Base-by-base conservation (phyloP, 2,888 invertebrate genomes). In the Phrixothrix hirtus region DNA sequence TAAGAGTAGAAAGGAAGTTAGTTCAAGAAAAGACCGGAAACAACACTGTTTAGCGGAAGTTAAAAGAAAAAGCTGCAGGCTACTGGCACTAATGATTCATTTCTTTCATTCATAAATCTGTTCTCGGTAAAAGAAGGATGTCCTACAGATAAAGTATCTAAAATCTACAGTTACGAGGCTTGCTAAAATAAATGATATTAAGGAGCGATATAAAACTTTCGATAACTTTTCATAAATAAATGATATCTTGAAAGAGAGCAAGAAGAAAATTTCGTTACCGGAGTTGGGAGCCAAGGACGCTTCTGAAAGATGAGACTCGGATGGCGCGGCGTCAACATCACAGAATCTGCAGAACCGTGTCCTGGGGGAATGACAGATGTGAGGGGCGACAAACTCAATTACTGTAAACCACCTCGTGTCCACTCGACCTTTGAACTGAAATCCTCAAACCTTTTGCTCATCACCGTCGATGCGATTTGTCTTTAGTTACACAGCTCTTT, bases 351-450 rank as follows among this genome's bases (percentile, higher is more conserved):
- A 42, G 41, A 50, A 48, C 49, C 46, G 32, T 47, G 55, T 65
- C 68, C 66, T 62, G 50, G 41, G 67, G 68, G 67, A 65, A 60
- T 60, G 66, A 65, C 68, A 61, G 66, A 68, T 65, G 64, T 65
- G 52, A 61, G 58, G 46, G 47, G 66, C 65, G 67, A 68, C 69
- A 68, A 69, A 70, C 69, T 70, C 69, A 65, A 69, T 69, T 70
- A 69, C 68, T 63, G 64, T 67, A 69, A 68, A 69, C 70, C 69
- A 69, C 67, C 66, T 67, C 66, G 65, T 68, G 71, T 68, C 70
- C 66, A 62, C 66, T 62, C 56, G 66, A 68, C 71, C 70, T 68
- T 68, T 68, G 69, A 69, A 68, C 67, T 63, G 60, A 52, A 61
- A 50, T 60, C 59, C 46, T 21, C 16, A 52, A 31, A 52, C 45